Conservation (phyloP, 2,888 invertebrate species). For the Gerris lacustris region DNA sequence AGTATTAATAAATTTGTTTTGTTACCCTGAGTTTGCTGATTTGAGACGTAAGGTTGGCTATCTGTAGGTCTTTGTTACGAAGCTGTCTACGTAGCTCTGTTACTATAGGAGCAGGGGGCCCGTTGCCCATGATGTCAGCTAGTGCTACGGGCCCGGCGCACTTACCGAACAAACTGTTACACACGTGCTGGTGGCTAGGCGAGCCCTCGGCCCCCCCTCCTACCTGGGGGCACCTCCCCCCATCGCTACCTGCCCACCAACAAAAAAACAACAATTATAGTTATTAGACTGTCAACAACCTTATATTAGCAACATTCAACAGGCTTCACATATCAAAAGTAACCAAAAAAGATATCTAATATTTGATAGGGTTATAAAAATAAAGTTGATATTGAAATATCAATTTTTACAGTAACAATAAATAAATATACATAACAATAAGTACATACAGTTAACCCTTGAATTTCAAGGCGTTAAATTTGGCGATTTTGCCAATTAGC, state of each 20-base stretch:
- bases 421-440: too few relatives aligned
- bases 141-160: slow-evolving; percentile 13
- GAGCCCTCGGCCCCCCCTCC: neutral
- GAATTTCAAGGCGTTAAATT: too few relatives aligned
- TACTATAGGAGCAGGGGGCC: slow-evolving; percentile 4
- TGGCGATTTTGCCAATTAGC: too few relatives aligned
- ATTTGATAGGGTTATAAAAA: too few relatives aligned
- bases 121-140: slow-evolving; percentile 11
- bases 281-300: neutral
- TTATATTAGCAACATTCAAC: too few relatives aligned
- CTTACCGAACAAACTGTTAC: slow-evolving; percentile 23
- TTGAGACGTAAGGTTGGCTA: neutral
- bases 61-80: neutral
- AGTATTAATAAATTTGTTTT: too few relatives aligned
- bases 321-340: too few relatives aligned
- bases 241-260: neutral
- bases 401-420: too few relatives aligned
- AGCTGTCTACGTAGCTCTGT: neutral
- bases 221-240: neutral
- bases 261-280: neutral
- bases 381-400: too few relatives aligned
- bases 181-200: slow-evolving; percentile 20
- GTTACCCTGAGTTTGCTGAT: slow-evolving; percentile 8
- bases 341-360: too few relatives aligned
- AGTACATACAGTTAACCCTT: too few relatives aligned